A percentile compares a stretch with the other conserved stretches of the same genome.
Evolutionary conservation across 2,113 vertebrate species (phyloP).

Genomic region (Poicephalus meyeri): DNA sequence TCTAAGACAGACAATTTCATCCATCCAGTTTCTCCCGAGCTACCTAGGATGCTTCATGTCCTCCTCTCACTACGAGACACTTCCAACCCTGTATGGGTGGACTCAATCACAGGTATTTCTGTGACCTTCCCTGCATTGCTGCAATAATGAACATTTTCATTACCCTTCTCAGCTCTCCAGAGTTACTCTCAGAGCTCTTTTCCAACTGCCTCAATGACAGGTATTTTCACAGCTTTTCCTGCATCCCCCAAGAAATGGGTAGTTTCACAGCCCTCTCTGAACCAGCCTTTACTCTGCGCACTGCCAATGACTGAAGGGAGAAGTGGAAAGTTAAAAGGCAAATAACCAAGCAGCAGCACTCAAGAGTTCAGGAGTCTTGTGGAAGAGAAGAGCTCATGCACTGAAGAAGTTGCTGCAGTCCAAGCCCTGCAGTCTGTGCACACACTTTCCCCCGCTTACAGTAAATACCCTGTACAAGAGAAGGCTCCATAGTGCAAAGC

Average conservation of each 20-base stretch:
- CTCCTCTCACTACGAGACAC: accelerated
- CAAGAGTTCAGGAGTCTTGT: not conserved
- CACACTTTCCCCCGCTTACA: not conserved
- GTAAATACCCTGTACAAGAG: not conserved
- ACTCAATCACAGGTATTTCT: not conserved
- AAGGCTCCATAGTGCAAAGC: not conserved
- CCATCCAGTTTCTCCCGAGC: not conserved
- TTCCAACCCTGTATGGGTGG: not conserved
- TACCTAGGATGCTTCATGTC: not conserved
- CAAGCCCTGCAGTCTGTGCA: not conserved
- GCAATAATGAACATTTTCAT: not conserved
- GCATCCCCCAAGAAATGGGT: not conserved
- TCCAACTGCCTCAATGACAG: not conserved
- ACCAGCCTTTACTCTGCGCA: not conserved
- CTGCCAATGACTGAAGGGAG: not conserved
- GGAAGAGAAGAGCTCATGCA: not conserved
- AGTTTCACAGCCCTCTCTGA: not conserved
- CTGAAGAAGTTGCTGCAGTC: not conserved
- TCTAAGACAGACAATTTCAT: not conserved
- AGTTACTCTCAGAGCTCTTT: not conserved
- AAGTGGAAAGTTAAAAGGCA: not conserved
- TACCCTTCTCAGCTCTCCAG: not conserved
- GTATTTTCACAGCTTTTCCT: not conserved
- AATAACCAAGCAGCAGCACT: not conserved
- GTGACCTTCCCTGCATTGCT: not conserved